Evolutionary conservation across 2,888 invertebrate genomes (phyloP).

Genomic region (Phanerotoma sp.): DNA sequence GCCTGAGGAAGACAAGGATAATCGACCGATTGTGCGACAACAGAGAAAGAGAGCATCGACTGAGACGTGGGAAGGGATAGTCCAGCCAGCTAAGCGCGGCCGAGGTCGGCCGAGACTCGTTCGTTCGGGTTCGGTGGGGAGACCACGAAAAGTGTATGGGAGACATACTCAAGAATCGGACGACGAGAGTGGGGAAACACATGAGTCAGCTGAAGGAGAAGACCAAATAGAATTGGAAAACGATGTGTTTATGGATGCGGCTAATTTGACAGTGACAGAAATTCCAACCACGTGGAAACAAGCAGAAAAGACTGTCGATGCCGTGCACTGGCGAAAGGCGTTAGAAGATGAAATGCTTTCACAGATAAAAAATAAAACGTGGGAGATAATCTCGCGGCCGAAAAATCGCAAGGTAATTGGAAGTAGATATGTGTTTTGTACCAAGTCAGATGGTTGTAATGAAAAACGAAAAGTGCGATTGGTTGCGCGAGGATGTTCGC

Average conservation of each 20-base stretch:
- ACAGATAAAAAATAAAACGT: conserved; percentile 24
- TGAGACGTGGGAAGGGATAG: conserved; percentile 7
- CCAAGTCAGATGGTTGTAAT: conserved; percentile 11
- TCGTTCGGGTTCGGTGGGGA: conserved; percentile 18
- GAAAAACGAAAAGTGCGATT: conserved; percentile 18
- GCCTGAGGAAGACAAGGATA: too few species aligned
- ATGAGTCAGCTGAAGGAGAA: conserved; percentile 38
- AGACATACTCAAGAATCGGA: not conserved
- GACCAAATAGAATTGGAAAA: conserved; percentile 8
- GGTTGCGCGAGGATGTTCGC: conserved; percentile 25
- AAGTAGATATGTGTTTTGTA: conserved; percentile 21
- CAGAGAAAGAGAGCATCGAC: conserved; percentile 10
- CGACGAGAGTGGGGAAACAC: conserved; percentile 25
- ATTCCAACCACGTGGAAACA: conserved; percentile 14
- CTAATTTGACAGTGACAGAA: conserved; percentile 6
- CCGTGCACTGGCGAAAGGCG: conserved; percentile 14
- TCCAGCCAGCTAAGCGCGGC: conserved; percentile 15
- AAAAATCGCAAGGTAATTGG: conserved; percentile 20
- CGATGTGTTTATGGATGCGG: conserved; percentile 5
- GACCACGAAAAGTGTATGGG: conserved; percentile 19
- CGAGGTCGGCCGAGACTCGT: conserved; percentile 23
- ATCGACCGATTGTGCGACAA: too few species aligned
- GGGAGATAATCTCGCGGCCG: conserved; percentile 19
- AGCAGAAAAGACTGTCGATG: conserved; percentile 12
- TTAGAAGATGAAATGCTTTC: conserved; percentile 17